Conservation (phyloP, 2,113 vertebrate species). For the Cygnus atratus region DNA sequence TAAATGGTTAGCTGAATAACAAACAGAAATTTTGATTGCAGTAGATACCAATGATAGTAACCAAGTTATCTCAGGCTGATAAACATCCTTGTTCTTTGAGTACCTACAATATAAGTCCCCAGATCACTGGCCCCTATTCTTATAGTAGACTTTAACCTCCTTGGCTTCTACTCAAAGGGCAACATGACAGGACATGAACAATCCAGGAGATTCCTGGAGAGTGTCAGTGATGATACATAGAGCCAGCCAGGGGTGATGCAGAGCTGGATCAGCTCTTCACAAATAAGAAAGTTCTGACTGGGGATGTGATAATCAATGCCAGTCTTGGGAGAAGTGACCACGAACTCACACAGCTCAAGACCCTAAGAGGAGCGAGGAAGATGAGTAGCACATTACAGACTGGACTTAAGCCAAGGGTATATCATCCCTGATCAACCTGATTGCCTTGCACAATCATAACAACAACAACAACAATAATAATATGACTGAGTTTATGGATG, state of each 20-base stretch:
- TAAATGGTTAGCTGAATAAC: neutral
- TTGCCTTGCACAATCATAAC: neutral
- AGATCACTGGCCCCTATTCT: neutral
- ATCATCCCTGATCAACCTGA: neutral
- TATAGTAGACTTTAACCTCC: neutral
- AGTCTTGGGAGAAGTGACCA: neutral
- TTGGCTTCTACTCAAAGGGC: neutral
- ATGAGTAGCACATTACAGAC: neutral
- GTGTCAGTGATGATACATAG: neutral
- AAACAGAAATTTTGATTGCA: neutral
- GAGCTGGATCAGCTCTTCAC: neutral
- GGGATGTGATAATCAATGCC: neutral
- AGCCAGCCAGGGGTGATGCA: neutral
- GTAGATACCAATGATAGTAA: neutral
- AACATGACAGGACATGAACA: neutral
- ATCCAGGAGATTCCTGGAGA: neutral
- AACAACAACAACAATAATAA: neutral
- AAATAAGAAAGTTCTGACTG: neutral
- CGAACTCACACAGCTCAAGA: neutral
- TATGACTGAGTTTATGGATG: neutral
- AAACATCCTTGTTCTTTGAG: neutral
- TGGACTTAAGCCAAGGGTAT: neutral
- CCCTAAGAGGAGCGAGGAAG: neutral
- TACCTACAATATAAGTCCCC: neutral
- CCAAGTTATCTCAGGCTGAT: neutral